Evolutionary conservation across 2,888 invertebrate species (phyloP).

Genomic region (Amiota minor): DNA sequence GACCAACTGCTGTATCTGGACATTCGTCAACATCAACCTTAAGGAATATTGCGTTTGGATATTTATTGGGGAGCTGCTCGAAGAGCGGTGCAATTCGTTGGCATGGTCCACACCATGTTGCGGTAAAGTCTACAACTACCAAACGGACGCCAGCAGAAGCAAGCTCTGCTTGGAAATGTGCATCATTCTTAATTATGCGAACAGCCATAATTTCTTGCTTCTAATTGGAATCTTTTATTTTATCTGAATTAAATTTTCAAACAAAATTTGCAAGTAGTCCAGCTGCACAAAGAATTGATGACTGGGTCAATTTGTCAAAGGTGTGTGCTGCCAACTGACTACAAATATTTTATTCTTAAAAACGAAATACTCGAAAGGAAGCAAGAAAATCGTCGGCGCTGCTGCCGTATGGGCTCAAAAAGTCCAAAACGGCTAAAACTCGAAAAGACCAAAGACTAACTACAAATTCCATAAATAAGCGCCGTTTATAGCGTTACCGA

Average conservation of each 20-base stretch:
- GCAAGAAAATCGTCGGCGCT: too few relatives aligned
- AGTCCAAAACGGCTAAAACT: too few relatives aligned
- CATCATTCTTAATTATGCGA: constrained; percentile 73
- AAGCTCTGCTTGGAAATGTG: constrained; percentile 89
- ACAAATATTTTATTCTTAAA: too few relatives aligned
- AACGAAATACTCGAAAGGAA: too few relatives aligned
- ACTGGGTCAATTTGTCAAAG: too few relatives aligned
- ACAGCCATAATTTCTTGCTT: constrained; percentile 64
- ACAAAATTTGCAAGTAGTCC: not conserved
- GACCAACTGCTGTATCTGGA: constrained; percentile 87
- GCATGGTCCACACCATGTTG: constrained; percentile 98
- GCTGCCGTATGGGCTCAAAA: too few relatives aligned
- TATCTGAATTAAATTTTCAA: constrained; percentile 7
- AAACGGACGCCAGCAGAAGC: constrained; percentile 88
- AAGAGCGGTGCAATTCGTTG: constrained; percentile 94
- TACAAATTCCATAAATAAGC: too few relatives aligned
- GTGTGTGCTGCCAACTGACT: too few relatives aligned
- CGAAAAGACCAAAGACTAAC: too few relatives aligned
- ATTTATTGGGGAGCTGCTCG: constrained; percentile 89
- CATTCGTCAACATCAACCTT: constrained; percentile 94
- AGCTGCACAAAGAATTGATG: too few relatives aligned
- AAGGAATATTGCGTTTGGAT: constrained; percentile 90
- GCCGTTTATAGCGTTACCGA: too few relatives aligned
- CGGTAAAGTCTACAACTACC: constrained; percentile 95
- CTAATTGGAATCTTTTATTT: not conserved